Base-by-base conservation (phyloP, 2,797 vertebrate genomes). In the Gallinago stenura region DNA sequence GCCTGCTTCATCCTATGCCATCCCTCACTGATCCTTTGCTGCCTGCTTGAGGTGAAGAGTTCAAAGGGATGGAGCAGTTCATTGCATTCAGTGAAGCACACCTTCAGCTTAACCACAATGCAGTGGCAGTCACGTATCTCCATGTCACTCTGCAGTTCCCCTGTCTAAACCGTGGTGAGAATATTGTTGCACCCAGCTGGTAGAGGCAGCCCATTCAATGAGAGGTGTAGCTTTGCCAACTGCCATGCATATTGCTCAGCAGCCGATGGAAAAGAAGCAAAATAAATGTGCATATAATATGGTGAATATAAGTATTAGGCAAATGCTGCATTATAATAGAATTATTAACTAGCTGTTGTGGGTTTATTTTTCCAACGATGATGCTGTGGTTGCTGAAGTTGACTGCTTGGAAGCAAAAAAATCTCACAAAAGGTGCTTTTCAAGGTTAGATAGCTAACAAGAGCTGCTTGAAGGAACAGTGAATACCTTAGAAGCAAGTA, bases 61-160 rank as follows among this genome's bases (percentile, higher is more conserved):
- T 82, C 54, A 20, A 73, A 30, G 31, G 53, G 10, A 15, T n/a
- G 45, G 51, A 26, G 45, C 0, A 0, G 19, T 37, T 45, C 26
- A 1, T 6, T 21, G 20, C 4, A 0, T 12, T n/a, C 64, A 28
- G 50, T 24, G 28, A 41, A 15, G 30, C 53, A 19, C 12, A 17
- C 26, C 10, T 2, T 16, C 5, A 0, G 7, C 1, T 3, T 26
- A 18, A 8, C 39, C 51, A 20, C 0, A 1, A 16, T 24, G 33
- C 24, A 43, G 54, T 28, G 87, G 43, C 53, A 22, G 69, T 33
- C 73, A 9, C 2, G 0, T 37, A 9, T 10, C 53, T 60, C 50
- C 1, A 0, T 61, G 51, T 65, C 61, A 26, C 50, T 54, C 56
- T 25, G 41, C 25, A 35, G 24, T 6, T 88, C 51, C 37, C 37